Evolutionary conservation across 2,113 vertebrate genomes (phyloP).

Genomic region (Opisthocomus hoazin): DNA sequence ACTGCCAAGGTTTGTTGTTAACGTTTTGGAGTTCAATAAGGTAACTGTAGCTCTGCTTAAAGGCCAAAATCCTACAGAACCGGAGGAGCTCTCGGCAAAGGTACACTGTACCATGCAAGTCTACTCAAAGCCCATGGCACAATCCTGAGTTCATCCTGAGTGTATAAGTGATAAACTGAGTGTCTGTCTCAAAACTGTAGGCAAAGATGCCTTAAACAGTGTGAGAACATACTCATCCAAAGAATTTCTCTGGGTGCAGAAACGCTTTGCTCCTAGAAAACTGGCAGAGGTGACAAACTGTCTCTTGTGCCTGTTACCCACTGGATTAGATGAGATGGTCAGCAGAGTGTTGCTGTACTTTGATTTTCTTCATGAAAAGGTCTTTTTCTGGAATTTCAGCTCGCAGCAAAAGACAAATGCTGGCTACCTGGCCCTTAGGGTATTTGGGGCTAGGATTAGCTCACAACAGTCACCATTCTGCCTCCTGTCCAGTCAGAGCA

Average conservation of each 20-base stretch:
- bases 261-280: not conserved
- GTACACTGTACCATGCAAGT: not conserved
- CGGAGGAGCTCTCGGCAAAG: not conserved
- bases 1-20: not conserved
- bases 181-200: not conserved
- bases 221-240: not conserved
- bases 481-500: not conserved
- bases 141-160: not conserved
- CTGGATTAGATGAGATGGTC: not conserved
- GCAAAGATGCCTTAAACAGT: not conserved
- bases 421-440: not conserved
- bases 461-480: not conserved
- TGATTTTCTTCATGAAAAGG: not conserved
- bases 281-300: not conserved
- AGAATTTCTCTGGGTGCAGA: not conserved
- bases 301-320: not conserved
- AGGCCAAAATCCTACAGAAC: not conserved
- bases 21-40: not conserved
- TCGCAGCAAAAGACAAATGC: not conserved
- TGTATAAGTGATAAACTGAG: not conserved
- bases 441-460: not conserved
- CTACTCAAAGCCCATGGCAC: not conserved
- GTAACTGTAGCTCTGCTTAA: not conserved
- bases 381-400: not conserved
- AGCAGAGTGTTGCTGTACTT: not conserved